Evolutionary conservation across 2,888 invertebrate species (phyloP), one percentile per base, ranked within the genome.

Genomic region (Zaprionus bogoriensis): DNA sequence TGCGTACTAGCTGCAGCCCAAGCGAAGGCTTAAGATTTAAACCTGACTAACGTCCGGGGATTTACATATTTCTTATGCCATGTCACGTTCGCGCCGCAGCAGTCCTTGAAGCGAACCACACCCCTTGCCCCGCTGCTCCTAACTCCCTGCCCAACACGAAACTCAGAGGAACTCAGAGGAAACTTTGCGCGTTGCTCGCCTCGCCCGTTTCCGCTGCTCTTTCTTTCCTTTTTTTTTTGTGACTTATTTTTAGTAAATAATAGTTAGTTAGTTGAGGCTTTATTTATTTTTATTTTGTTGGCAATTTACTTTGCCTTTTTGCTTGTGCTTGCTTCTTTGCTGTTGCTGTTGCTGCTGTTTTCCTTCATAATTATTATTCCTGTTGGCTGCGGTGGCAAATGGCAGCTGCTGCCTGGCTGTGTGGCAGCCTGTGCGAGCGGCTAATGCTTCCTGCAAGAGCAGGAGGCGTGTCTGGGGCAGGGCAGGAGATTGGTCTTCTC

Each of bases 201-300:
- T 5, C 30, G 23, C 20, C 12, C 30, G 14, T 25, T 44, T 41
- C 22, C 9, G 6, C 20, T 32, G 19, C 32, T 14, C 30, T 25
- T 30, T 30, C 12, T n/a, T 17, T 22, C 19, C 39, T 32, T 51
- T 44, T 9, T 45, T 54, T 51, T 41, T 54, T 77, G 60, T 74
- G 68, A 74, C 68, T 85, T 85, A 85, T 85, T 87, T 82, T 82
- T 81, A 75, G 85, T 82, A 81, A 81, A 84, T 84, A 82, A 77
- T 82, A 82, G 78, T 84, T 82, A 84, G 84, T 77, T 84, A 81
- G 86, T 79, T 75, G 76, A 39, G 75, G 71, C 52, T 70, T 69
- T 72, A 74, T 71, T 74, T 64, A 72, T 72, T 64, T 74, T 45
- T 50, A 69, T 74, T 73, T 62, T 51, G 50, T 52, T 71, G 51